Conservation (phyloP, 2,113 vertebrate species). For the Myxocyprinus asiaticus region DNA sequence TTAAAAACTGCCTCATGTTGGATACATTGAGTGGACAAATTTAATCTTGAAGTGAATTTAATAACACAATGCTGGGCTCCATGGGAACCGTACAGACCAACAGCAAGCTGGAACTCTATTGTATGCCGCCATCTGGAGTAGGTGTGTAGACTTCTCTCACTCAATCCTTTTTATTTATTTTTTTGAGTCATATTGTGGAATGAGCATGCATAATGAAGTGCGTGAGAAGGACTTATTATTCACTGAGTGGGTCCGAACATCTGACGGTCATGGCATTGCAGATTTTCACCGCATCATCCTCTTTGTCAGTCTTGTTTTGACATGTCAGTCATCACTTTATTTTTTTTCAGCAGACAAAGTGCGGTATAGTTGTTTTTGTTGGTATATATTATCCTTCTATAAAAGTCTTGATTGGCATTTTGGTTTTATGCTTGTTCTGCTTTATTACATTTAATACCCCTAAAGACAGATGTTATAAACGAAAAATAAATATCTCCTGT, state of each 20-base stretch:
- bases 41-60: slow-evolving; percentile 41
- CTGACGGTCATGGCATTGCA: not conserved
- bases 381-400: not conserved
- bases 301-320: slow-evolving; percentile 14
- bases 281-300: not conserved
- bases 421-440: not conserved
- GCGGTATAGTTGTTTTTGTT: not conserved
- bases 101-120: slow-evolving; percentile 28
- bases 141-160: slow-evolving; percentile 51
- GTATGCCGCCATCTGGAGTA: slow-evolving; percentile 36
- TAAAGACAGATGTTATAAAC: slow-evolving; percentile 19
- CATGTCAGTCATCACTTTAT: not conserved
- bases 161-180: slow-evolving; percentile 44
- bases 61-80: slow-evolving; percentile 38
- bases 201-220: slow-evolving; percentile 48
- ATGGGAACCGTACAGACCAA: slow-evolving; percentile 57
- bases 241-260: not conserved
- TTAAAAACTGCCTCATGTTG: not conserved
- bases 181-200: slow-evolving; percentile 35
- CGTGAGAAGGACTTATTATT: slow-evolving; percentile 44
- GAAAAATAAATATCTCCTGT: too few species aligned
- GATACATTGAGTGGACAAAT: slow-evolving; percentile 42
- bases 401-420: not conserved
- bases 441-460: slow-evolving; percentile 9
- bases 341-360: not conserved